phyloP scores from a whole-genome alignment of 1,140 invertebrate genomes.

The Caenorhabditis latens region DNA sequence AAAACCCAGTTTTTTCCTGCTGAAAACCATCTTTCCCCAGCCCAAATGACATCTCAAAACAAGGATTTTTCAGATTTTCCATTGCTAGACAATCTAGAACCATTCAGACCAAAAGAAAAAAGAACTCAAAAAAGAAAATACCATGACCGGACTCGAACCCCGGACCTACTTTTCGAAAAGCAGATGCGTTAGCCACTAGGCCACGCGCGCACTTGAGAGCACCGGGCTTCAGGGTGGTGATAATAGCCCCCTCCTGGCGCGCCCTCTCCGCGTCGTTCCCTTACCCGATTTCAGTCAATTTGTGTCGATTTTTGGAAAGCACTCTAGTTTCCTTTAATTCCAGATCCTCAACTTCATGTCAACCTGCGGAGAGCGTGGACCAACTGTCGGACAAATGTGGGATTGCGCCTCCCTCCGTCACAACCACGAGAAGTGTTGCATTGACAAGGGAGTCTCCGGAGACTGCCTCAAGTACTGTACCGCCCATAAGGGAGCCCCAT shows the following conservation, averaged over 20 bases:
- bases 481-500: conserved; percentile 77
- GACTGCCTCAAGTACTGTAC: conserved; percentile 77
- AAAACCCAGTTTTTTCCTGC: too few species aligned
- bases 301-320: too few species aligned
- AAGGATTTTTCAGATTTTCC: too few species aligned
- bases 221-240: too few species aligned
- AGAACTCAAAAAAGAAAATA: background rate
- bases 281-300: background rate
- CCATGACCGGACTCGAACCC: background rate
- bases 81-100: too few species aligned
- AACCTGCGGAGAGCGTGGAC: conserved; percentile 74
- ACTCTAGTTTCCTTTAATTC: conserved; percentile 15
- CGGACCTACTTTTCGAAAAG: too few species aligned
- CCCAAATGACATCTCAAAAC: too few species aligned
- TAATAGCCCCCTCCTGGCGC: too few species aligned
- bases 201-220: too few species aligned
- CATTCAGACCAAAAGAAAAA: background rate
- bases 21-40: too few species aligned
- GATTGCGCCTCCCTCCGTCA: conserved; percentile 76
- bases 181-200: too few species aligned
- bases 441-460: conserved; percentile 73
- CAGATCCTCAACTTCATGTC: conserved; percentile 76
- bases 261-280: too few species aligned
- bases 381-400: conserved; percentile 77
- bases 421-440: conserved; percentile 75